Conservation (phyloP, 2,113 vertebrate genomes). For the Eidolon helvum region DNA sequence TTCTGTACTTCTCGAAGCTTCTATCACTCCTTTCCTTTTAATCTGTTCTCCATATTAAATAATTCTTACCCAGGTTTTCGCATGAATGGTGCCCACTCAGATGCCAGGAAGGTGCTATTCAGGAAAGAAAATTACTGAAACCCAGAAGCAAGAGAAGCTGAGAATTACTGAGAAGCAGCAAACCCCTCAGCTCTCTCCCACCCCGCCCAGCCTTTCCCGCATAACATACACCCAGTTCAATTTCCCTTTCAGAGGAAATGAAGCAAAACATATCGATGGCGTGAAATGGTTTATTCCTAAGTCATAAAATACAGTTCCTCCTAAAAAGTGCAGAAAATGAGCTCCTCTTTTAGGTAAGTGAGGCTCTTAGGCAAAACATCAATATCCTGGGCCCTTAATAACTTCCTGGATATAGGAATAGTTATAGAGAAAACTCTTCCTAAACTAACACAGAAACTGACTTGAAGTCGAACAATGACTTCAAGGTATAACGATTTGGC, state of each 20-base stretch:
- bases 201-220: accelerated
- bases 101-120: background rate
- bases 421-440: background rate
- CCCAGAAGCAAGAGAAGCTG: background rate
- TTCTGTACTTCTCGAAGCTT: background rate
- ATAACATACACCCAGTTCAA: background rate
- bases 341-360: background rate
- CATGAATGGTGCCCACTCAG: background rate
- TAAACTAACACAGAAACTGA: background rate
- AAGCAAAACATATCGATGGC: background rate
- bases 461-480: constrained; percentile 13
- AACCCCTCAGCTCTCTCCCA: accelerated
- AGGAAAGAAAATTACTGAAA: background rate
- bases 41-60: background rate
- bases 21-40: background rate
- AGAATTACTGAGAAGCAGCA: background rate
- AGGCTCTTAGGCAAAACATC: background rate
- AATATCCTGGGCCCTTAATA: background rate
- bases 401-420: background rate
- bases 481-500: background rate
- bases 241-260: background rate
- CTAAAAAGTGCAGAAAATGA: background rate
- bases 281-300: background rate
- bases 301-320: background rate
- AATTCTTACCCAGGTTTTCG: background rate